Percentiles rank a stretch among this genome's conserved stretches.
These are phyloP conservation scores for Colistium nudipinnis DNA, from an alignment of 2,113 vertebrate species.

Conservation along the genomic window DNA sequence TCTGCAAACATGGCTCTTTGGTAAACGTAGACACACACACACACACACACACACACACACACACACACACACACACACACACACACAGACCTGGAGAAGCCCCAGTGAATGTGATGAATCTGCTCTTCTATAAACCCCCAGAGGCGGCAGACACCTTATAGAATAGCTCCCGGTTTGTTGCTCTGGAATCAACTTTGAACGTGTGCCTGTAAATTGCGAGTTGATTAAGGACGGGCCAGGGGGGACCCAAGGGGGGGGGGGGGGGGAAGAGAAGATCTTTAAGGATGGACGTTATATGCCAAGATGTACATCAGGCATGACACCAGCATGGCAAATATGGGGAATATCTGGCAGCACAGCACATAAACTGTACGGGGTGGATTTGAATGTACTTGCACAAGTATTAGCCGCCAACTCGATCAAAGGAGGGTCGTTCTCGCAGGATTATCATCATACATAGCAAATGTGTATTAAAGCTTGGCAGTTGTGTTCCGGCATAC, in stretches of 20 bases:
- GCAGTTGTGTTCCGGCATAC: constrained; percentile 25
- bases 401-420: constrained; percentile 23
- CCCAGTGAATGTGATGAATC: constrained; percentile 65
- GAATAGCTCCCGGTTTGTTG: constrained; percentile 75
- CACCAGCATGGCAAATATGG: not conserved
- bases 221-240: constrained; percentile 51
- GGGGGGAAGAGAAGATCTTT: not conserved
- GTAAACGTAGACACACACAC: constrained; percentile 12
- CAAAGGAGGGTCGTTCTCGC: constrained; percentile 25
- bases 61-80: not conserved
- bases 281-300: constrained; percentile 2
- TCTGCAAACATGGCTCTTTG: constrained; percentile 43
- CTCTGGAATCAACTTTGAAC: constrained; percentile 73
- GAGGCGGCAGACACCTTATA: constrained; percentile 33
- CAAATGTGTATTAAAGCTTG: constrained; percentile 27
- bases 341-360: not conserved
- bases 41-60: not conserved
- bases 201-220: constrained; percentile 56
- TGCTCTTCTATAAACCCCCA: constrained; percentile 39
- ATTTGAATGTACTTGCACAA: constrained; percentile 12
- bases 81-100: constrained; percentile 33
- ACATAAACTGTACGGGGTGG: constrained; percentile 1
- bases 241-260: constrained; percentile 3
- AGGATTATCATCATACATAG: constrained; percentile 26
- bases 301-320: not conserved